These are phyloP conservation scores for Ceramica pisi DNA, from an alignment of 2,888 invertebrate species.

Conservation along the genomic window DNA sequence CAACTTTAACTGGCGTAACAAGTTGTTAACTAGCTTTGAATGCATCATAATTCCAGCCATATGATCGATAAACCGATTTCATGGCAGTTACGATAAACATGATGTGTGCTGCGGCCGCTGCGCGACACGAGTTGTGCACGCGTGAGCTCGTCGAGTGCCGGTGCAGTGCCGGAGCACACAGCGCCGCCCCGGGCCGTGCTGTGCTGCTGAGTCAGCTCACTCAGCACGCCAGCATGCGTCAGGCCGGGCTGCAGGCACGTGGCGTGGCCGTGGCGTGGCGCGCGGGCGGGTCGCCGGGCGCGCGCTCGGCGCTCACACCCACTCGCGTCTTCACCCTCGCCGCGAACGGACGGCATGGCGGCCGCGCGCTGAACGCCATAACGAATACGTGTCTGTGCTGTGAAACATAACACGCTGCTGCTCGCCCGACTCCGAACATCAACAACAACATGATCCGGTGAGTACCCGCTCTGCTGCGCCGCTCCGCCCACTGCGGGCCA, in stretches of 20 bases:
- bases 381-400: constrained; percentile 77
- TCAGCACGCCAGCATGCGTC: constrained; percentile 35
- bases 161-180: not conserved
- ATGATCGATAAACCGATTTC: constrained; percentile 58
- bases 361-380: constrained; percentile 71
- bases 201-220: constrained; percentile 41
- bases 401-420: constrained; percentile 71
- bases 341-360: constrained; percentile 83
- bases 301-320: constrained; percentile 66
- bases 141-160: constrained; percentile 20
- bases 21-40: constrained; percentile 56
- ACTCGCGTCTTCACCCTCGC: constrained; percentile 84
- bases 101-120: constrained; percentile 22
- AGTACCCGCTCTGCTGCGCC: constrained; percentile 62
- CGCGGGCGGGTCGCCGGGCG: constrained; percentile 56
- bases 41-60: constrained; percentile 49
- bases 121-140: constrained; percentile 9
- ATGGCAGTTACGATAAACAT: constrained; percentile 50
- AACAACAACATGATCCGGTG: constrained; percentile 73
- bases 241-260: constrained; percentile 16
- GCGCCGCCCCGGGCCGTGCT: not conserved
- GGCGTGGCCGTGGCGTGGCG: constrained; percentile 54
- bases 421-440: constrained; percentile 60
- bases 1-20: constrained; percentile 40
- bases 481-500: not conserved